Conservation (phyloP, 2,888 invertebrate species). For the Eilema griseolum region DNA sequence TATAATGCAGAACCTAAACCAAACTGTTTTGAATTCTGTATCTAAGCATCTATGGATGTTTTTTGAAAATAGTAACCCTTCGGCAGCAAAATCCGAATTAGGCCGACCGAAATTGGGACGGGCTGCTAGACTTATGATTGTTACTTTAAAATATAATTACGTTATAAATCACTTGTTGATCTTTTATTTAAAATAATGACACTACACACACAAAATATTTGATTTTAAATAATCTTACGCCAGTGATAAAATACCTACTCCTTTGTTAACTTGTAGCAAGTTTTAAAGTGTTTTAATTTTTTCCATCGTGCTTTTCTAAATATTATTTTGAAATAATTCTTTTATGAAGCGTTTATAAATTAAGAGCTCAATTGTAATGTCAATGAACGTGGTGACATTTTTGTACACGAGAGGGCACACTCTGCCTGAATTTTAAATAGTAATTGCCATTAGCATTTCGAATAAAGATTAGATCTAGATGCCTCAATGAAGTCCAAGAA, state of each 20-base stretch:
- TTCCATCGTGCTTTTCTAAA: background rate
- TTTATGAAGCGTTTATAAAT: constrained; percentile 2
- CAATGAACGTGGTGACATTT: constrained; percentile 39
- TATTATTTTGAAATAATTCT: background rate
- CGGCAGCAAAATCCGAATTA: no score
- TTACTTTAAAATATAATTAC: background rate
- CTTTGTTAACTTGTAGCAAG: background rate
- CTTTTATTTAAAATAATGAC: no score
- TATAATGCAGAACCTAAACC: no score
- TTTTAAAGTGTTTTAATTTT: background rate
- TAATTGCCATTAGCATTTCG: constrained; percentile 34
- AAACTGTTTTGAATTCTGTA: no score
- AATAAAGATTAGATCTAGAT: constrained; percentile 19
- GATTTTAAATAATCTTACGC: background rate
- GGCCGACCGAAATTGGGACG: no score
- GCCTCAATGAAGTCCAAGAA: constrained; percentile 12
- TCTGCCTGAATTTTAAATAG: constrained; percentile 32
- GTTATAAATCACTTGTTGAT: background rate
- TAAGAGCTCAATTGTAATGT: constrained; percentile 18
- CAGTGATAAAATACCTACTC: no score
- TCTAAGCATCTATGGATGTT: no score
- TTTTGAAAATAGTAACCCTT: no score
- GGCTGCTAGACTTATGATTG: no score
- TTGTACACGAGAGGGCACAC: constrained; percentile 29
- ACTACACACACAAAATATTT: no score